Evolutionary conservation across 2,113 vertebrate species (phyloP).

Genomic region (Myanophis thanlyinensis): DNA sequence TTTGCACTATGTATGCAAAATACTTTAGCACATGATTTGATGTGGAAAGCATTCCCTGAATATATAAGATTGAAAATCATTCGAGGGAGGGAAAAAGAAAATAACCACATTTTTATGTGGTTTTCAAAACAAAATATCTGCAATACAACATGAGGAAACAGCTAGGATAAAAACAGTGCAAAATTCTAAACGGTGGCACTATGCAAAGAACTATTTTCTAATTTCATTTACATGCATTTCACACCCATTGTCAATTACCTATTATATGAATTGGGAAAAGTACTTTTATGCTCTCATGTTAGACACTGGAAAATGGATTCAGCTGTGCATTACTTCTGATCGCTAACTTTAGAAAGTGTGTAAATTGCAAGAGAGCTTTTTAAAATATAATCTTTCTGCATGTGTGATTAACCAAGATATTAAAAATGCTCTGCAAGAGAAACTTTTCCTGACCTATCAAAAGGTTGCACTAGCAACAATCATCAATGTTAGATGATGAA

Average conservation of each 20-base stretch:
- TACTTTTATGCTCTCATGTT: neutral
- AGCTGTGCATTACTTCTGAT: neutral
- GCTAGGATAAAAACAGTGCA: neutral
- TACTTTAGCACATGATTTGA: neutral
- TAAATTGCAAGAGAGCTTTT: neutral
- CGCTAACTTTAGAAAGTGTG: neutral
- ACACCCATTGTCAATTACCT: neutral
- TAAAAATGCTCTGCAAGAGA: neutral
- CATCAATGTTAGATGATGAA: neutral
- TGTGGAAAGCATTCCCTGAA: neutral
- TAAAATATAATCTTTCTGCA: neutral
- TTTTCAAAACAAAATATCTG: neutral
- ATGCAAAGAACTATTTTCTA: neutral
- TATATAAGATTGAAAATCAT: neutral
- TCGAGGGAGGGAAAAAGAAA: neutral
- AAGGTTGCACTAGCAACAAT: neutral
- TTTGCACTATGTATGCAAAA: neutral
- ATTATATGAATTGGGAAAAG: neutral
- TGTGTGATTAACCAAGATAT: neutral
- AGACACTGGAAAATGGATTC: neutral
- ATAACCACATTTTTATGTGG: neutral
- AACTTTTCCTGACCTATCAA: neutral
- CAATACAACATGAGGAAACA: neutral
- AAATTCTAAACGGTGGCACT: neutral
- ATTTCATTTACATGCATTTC: neutral